Conservation (phyloP, 2,113 vertebrate species). For the Heliornis fulica region DNA sequence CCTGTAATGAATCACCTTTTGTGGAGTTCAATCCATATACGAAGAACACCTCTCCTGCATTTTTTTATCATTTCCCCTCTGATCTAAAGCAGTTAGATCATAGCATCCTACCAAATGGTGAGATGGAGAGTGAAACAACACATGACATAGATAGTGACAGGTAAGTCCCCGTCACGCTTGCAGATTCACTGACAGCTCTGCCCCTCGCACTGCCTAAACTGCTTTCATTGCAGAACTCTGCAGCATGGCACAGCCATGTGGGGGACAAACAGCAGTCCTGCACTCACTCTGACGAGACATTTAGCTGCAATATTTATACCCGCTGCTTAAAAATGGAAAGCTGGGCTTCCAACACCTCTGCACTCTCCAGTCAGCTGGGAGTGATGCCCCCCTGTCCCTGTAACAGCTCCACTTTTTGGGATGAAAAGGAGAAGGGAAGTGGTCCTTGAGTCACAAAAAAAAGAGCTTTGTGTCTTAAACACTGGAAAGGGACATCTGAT, state of each 20-base stretch:
- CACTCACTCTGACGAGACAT: fast-evolving
- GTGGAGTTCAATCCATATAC: fast-evolving
- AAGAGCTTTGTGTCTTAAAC: neutral
- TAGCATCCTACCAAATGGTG: neutral
- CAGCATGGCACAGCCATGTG: fast-evolving
- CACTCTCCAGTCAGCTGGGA: neutral
- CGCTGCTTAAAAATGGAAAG: neutral
- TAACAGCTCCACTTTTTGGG: fast-evolving
- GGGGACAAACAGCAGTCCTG: neutral
- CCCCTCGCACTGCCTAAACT: neutral
- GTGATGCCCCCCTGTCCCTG: neutral
- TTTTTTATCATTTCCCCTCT: neutral
- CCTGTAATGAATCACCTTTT: neutral
- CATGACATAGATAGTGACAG: neutral
- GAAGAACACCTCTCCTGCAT: neutral
- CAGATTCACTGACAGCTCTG: neutral
- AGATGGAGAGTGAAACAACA: neutral
- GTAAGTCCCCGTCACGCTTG: neutral
- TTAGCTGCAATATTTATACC: neutral
- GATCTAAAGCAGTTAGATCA: neutral
- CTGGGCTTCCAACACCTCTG: neutral
- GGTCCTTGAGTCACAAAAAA: neutral
- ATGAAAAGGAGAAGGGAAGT: neutral
- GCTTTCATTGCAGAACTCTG: neutral
- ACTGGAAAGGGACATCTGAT: neutral